Base-by-base conservation (phyloP, 2,888 invertebrate genomes). In the Ecliptopera silaceata region DNA sequence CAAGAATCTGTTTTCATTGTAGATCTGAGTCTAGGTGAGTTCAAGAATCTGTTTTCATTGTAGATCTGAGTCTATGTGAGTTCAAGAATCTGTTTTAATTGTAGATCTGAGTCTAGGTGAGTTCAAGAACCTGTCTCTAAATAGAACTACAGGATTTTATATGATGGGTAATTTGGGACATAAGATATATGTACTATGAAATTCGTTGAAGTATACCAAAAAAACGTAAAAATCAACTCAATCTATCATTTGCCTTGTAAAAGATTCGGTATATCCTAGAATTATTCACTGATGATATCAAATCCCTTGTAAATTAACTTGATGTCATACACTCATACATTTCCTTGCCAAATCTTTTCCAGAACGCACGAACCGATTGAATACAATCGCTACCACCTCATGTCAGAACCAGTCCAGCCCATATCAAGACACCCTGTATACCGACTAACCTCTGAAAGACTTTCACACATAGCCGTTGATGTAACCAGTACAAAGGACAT, bases 401-500 rank as follows among this genome's bases (percentile, higher is more conserved):
- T 98, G 97, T 96, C 98, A 77, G 93, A 94, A 50, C 95, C 97
- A 0, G 95, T 98, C 0, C 96, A 96, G 70, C 95, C 97, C 0
- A 92, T 94, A 20, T 93, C 94, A 0, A 83, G 92, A 0, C 88
- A 89, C 47, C 97, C 97, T 0, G 85, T 97, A 0, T 95, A 95
- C 75, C 93, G 94, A 18, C 91, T 94, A 0, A 93, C 94, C 20
- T 88, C 95, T 52, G 96, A 97, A 71, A 86, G 95, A 3, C 95
- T 96, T 74, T 94, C 94, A 0, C 95, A 96, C 70, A 93, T 98
- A 48, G 96, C 97, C 0, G 94, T 97, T n/a, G 97, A 98, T 78
- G 93, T 95, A 43, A 93, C 97, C 0, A 87, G 93, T 15, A 95
- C 96, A 0, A 96, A 96, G 77, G 88, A 93, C 46, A 92, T 95